Percentiles rank a stretch among this genome's conserved stretches.
These are phyloP conservation scores for Takifugu bimaculatus DNA, from an alignment of 2,113 vertebrate genomes.

Conservation along the genomic window DNA sequence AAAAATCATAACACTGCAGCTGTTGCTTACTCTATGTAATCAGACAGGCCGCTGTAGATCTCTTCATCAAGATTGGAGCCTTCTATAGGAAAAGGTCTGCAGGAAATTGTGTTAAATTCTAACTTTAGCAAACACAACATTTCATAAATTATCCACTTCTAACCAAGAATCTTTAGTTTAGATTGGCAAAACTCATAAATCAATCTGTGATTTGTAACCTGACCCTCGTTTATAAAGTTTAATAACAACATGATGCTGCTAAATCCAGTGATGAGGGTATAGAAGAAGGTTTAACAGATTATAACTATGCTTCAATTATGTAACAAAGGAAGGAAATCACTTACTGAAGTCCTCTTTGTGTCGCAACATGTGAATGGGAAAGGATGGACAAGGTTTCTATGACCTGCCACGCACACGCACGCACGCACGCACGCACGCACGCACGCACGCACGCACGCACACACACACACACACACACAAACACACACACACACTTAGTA, in stretches of 20 bases:
- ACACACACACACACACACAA: too few species aligned
- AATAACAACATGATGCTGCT: background rate
- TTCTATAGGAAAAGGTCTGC: constrained; percentile 84
- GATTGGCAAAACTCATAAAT: too few species aligned
- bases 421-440: constrained; percentile 13
- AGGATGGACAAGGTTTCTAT: constrained; percentile 82
- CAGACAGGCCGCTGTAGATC: constrained; percentile 87
- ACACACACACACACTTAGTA: background rate
- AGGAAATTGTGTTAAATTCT: background rate
- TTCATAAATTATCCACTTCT: background rate
- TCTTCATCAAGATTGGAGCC: constrained; percentile 82
- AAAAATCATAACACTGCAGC: background rate
- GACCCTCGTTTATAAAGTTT: too few species aligned
- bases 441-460: background rate
- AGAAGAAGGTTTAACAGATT: background rate
- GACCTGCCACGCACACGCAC: constrained; percentile 68
- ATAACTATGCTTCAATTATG: too few species aligned
- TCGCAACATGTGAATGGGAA: constrained; percentile 76
- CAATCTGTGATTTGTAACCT: too few species aligned
- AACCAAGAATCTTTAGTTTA: too few species aligned
- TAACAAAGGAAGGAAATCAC: constrained; percentile 41
- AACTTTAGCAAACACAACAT: background rate
- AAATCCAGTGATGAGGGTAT: background rate
- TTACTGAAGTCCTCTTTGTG: constrained; percentile 78
- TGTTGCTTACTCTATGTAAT: constrained; percentile 87